Evolutionary conservation across 2,113 vertebrate species (phyloP).

Genomic region (Bambusicola thoracicus): DNA sequence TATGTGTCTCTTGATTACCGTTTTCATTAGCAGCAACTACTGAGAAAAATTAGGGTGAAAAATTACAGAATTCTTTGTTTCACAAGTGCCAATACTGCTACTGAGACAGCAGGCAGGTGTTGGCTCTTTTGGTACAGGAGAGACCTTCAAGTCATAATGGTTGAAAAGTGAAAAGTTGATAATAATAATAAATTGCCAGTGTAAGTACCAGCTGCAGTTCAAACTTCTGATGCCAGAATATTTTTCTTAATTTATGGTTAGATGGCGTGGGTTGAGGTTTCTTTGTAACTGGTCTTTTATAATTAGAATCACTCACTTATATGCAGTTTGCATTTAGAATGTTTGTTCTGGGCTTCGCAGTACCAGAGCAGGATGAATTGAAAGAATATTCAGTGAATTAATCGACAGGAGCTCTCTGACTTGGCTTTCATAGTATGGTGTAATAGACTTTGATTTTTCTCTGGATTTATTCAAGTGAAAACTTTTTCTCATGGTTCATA

Average conservation of each 20-base stretch:
- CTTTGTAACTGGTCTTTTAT: background rate
- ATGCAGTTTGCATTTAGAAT: background rate
- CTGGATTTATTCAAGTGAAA: background rate
- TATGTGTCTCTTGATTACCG: background rate
- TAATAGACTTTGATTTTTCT: background rate
- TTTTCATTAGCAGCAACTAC: constrained; percentile 29
- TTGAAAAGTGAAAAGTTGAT: background rate
- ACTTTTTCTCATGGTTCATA: too few species aligned
- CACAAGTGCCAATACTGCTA: background rate
- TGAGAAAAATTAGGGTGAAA: constrained; percentile 40
- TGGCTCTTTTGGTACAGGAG: constrained; percentile 17
- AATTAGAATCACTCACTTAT: background rate
- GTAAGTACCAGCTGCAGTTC: constrained; percentile 18
- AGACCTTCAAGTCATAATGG: constrained; percentile 13
- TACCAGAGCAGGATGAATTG: rapidly evolving
- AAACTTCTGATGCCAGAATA: background rate
- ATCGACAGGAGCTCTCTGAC: background rate
- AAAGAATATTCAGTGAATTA: background rate
- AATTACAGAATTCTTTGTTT: constrained; percentile 12
- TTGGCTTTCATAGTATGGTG: background rate
- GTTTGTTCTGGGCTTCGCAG: background rate
- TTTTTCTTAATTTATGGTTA: background rate
- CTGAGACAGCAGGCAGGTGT: constrained; percentile 46
- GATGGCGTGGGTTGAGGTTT: background rate
- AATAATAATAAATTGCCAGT: constrained; percentile 12